These are phyloP conservation scores for Ceuthmochares aereus DNA, from an alignment of 2,113 vertebrate genomes.

Conservation along the genomic window DNA sequence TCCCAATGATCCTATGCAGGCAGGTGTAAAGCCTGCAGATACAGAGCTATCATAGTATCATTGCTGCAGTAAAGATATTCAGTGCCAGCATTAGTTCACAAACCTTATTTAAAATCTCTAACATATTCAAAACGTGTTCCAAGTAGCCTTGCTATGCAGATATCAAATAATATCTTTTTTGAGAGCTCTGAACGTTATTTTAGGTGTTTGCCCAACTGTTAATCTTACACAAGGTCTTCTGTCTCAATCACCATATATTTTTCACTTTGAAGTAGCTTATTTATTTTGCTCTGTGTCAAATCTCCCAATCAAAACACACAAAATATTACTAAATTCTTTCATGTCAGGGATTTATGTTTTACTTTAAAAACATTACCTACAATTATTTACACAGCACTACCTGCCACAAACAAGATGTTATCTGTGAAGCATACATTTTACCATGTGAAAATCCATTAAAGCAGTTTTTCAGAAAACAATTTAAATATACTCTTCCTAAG, in stretches of 20 bases:
- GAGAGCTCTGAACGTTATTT: neutral
- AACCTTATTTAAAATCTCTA: neutral
- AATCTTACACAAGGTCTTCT: neutral
- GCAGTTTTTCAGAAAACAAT: constrained; percentile 30
- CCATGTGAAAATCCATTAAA: constrained; percentile 44
- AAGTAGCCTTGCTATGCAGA: neutral
- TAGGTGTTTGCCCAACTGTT: neutral
- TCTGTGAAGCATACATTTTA: constrained; percentile 1
- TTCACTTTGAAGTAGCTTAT: neutral
- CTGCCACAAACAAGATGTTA: constrained; percentile 37
- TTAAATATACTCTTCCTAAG: constrained; percentile 32
- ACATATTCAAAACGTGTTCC: neutral
- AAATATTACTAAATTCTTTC: neutral
- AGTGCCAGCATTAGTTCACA: neutral
- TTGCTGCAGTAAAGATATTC: neutral
- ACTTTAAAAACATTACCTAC: constrained; percentile 2
- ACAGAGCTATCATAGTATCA: neutral
- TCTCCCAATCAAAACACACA: neutral
- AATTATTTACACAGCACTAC: constrained; percentile 23
- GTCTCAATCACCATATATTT: neutral
- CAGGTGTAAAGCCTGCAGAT: neutral
- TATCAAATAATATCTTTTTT: neutral
- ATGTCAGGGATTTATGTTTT: neutral
- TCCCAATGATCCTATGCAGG: neutral
- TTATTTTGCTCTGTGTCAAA: neutral